Percentiles rank a stretch among this genome's conserved stretches.
Evolutionary conservation across 2,797 vertebrate species (phyloP).

Genomic region (Platyrinchus mystaceus): DNA sequence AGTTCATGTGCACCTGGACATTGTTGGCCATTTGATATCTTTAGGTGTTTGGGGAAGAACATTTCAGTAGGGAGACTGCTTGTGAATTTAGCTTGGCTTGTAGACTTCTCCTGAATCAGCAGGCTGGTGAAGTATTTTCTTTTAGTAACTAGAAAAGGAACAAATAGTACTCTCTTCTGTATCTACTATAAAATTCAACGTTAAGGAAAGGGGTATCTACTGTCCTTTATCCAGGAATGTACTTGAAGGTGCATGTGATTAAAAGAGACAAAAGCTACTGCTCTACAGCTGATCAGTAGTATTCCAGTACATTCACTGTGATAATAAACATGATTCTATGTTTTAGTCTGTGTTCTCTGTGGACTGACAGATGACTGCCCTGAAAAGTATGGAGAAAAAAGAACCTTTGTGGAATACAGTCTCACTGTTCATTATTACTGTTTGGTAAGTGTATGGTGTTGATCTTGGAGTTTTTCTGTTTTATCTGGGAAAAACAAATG

Average conservation of each 20-base stretch:
- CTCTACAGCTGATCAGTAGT: neutral
- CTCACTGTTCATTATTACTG: constrained; percentile 93
- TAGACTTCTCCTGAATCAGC: neutral
- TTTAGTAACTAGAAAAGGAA: neutral
- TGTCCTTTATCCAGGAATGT: neutral
- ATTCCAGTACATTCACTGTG: neutral
- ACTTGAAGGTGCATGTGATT: neutral
- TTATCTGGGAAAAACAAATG: neutral
- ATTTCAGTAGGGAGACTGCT: neutral
- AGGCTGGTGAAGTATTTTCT: neutral
- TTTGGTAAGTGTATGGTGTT: constrained; percentile 81
- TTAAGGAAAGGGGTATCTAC: neutral
- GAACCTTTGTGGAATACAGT: constrained; percentile 78
- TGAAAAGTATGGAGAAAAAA: constrained; percentile 91
- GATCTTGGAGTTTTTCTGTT: neutral
- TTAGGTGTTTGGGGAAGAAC: neutral
- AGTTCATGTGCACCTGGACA: neutral
- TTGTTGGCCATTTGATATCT: neutral
- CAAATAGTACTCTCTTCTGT: neutral
- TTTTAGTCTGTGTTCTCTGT: constrained; percentile 88
- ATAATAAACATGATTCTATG: neutral
- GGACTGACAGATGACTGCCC: constrained; percentile 84
- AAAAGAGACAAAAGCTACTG: neutral
- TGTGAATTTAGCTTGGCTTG: neutral
- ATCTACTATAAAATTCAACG: neutral